Conservation (phyloP, 2,888 invertebrate genomes). For the Zele albiditarsus region DNA sequence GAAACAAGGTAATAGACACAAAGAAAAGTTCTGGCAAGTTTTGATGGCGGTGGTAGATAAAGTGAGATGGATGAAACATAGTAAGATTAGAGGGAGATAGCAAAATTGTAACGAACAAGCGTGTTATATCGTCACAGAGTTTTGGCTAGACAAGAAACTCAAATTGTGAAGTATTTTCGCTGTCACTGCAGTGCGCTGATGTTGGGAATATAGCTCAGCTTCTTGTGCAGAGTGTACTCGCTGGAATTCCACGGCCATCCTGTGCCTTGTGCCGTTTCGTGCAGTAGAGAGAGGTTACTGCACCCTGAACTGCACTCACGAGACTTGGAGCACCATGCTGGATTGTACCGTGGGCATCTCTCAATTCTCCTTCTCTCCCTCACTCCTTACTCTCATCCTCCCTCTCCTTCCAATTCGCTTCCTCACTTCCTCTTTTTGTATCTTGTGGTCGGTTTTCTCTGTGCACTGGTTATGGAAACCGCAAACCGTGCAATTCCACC, state of each 20-base stretch:
- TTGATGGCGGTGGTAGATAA: neutral
- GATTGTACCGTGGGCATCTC: neutral
- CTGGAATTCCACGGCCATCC: constrained; percentile 54
- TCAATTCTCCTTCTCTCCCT: constrained; percentile 31
- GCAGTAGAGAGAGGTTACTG: constrained; percentile 59
- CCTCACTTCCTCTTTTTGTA: neutral
- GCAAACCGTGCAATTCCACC: constrained; percentile 7
- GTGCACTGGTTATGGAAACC: neutral
- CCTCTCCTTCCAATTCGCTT: neutral
- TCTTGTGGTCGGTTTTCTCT: no score
- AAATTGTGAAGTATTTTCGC: constrained; percentile 32
- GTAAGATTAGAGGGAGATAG: neutral
- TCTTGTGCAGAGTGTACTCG: constrained; percentile 52
- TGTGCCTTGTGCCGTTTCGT: constrained; percentile 39
- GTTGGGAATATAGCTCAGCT: constrained; percentile 29
- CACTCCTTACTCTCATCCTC: neutral
- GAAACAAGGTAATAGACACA: neutral
- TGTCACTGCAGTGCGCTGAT: constrained; percentile 16
- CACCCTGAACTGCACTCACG: constrained; percentile 60
- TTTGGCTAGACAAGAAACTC: constrained; percentile 1
- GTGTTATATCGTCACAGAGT: neutral
- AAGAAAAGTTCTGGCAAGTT: neutral
- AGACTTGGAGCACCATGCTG: constrained; percentile 49
- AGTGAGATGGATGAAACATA: neutral
- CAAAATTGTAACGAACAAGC: neutral